These are phyloP conservation scores for Venturia canescens DNA, from an alignment of 1,140 invertebrate species.

Conservation along the genomic window DNA sequence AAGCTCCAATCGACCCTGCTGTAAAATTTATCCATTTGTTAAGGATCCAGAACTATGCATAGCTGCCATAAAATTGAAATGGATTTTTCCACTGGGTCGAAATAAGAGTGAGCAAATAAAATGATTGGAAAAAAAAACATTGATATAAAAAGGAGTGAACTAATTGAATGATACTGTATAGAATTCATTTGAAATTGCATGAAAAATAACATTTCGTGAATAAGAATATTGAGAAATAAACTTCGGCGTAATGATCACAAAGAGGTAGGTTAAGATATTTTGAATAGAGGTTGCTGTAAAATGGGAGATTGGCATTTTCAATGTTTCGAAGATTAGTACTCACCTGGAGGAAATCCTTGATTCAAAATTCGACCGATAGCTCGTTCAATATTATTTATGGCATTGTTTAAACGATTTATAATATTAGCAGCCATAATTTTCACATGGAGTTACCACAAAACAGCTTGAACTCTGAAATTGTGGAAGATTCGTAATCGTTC, in stretches of 20 bases:
- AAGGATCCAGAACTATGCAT: too few species aligned
- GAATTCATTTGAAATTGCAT: background rate
- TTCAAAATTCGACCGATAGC: conserved; percentile 64
- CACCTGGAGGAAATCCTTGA: conserved; percentile 74
- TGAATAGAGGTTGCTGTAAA: background rate
- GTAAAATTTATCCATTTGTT: conserved; percentile 51
- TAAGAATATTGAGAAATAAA: background rate
- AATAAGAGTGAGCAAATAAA: background rate
- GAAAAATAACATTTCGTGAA: background rate
- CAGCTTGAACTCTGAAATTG: background rate
- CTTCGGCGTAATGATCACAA: background rate
- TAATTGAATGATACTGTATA: background rate
- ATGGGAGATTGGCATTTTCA: background rate
- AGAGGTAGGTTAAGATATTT: conserved; percentile 34
- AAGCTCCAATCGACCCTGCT: conserved; percentile 64
- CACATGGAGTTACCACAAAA: background rate
- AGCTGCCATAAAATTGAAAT: too few species aligned
- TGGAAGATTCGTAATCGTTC: background rate
- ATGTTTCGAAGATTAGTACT: background rate
- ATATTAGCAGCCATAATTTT: conserved; percentile 61
- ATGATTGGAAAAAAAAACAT: conserved; percentile 24
- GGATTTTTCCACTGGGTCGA: too few species aligned
- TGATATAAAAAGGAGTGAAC: background rate
- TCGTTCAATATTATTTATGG: conserved; percentile 68
- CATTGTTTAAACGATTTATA: conserved; percentile 64